Percentiles rank a stretch among this genome's conserved stretches.
phyloP scores from a whole-genome alignment of 2,888 invertebrate genomes.

The Chrysodeixis includens region DNA sequence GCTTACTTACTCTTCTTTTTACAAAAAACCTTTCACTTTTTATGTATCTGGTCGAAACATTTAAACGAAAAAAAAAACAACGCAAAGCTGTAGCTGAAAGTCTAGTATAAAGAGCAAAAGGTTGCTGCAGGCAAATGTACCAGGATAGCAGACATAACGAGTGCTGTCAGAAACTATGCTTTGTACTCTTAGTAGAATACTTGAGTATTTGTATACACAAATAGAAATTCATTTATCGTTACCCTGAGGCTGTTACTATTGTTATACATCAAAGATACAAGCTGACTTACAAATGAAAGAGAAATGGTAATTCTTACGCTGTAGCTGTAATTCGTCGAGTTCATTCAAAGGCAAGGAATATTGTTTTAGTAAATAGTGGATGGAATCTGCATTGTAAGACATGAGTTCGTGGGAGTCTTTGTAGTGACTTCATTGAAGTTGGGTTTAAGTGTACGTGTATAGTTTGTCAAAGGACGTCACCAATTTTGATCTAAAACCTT shows the following conservation, averaged over 20 bases:
- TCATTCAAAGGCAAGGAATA: neutral
- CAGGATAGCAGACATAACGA: neutral
- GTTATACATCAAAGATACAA: slow-evolving; percentile 42
- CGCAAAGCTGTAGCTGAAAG: too few species aligned
- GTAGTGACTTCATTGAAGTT: too few species aligned
- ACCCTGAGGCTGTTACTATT: slow-evolving; percentile 15
- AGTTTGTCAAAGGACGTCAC: too few species aligned
- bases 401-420: neutral
- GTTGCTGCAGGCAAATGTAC: neutral
- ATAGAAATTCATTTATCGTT: slow-evolving; percentile 24
- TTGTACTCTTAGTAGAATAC: neutral
- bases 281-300: slow-evolving; percentile 18
- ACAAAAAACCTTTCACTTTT: too few species aligned
- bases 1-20: too few species aligned
- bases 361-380: slow-evolving; percentile 9
- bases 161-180: neutral
- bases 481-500: neutral
- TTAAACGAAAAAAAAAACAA: too few species aligned
- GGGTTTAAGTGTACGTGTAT: too few species aligned
- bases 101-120: neutral
- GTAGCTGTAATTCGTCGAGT: neutral
- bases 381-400: neutral
- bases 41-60: too few species aligned
- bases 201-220: neutral
- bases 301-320: slow-evolving; percentile 26